Base-by-base conservation (phyloP, 2,113 vertebrate genomes). In the Eurypyga helias region DNA sequence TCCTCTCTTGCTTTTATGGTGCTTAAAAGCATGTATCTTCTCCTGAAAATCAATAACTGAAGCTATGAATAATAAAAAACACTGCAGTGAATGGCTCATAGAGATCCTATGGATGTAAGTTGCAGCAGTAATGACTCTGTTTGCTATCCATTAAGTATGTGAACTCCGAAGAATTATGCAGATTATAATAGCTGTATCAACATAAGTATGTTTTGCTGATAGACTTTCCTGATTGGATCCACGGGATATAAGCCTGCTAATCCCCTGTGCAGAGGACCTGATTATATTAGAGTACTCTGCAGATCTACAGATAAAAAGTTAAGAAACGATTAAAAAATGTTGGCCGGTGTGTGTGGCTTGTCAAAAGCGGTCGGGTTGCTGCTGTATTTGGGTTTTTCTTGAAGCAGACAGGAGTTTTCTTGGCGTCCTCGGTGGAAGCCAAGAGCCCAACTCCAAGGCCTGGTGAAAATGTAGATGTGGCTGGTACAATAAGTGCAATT, bases 141-240 rank as follows among this genome's bases (percentile, higher is more conserved):
- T 97, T 98, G 97, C 96, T 84, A 93, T 95, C 97, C 96, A 97
- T 98, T 98, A 97, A 97, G 87, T 69, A 70, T 82, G 96, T 95
- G 97, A 97, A 96, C 96, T 97, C 91, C 24, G 90, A 97, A 97
- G 97, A 97, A 97, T 98, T 98, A 98, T 97, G 97, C 94, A 97
- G 97, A 97, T 97, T 95, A 90, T 98, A 97, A 97, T 97, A 94
- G 96, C 96, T 97, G 96, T 96, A 94, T 97, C 96, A 97, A 97
- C 96, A 97, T 95, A 94, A 98, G 97, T 92, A 77, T 96, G 95
- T 96, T 97, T 96, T 97, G 96, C 96, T 97, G 97, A 97, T 97
- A 96, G 87, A 95, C 93, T 97, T 96, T 87, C 94, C 94, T 97
- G 97, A 97, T 97, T 97, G 96, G 96, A 96, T 97, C 96, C 86